These are phyloP conservation scores for Cataglyphis cursor DNA, from an alignment of 2,888 invertebrate genomes.

Conservation along the genomic window DNA sequence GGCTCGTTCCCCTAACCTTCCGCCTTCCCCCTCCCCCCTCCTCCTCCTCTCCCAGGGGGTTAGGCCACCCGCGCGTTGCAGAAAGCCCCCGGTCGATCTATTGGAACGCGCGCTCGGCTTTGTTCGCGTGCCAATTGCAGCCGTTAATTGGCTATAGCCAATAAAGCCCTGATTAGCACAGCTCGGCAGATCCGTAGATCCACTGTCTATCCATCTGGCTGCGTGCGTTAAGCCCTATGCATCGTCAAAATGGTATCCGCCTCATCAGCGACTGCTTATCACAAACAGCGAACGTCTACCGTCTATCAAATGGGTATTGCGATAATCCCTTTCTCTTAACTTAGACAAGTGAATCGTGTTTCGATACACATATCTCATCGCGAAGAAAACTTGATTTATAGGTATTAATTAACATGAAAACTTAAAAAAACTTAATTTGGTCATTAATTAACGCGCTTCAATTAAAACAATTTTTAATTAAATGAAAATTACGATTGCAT, in stretches of 20 bases:
- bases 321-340: conserved; percentile 17
- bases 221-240: conserved; percentile 65
- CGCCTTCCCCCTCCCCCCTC: background rate
- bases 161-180: conserved; percentile 84
- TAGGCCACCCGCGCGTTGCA: conserved; percentile 67
- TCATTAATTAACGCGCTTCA: background rate
- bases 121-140: conserved; percentile 83
- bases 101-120: conserved; percentile 77
- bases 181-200: conserved; percentile 74
- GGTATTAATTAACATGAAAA: background rate
- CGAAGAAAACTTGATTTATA: background rate
- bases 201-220: conserved; percentile 67
- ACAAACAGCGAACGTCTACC: conserved; percentile 34
- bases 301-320: conserved; percentile 33
- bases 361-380: background rate
- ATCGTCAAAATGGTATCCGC: conserved; percentile 70
- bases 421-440: background rate
- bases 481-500: background rate
- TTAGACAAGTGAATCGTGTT: conserved; percentile 16
- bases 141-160: conserved; percentile 84
- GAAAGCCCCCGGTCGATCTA: conserved; percentile 73
- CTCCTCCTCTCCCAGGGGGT: background rate
- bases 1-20: conserved; percentile 49
- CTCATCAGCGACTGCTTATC: conserved; percentile 48
- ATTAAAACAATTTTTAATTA: background rate